Percentiles rank a stretch among this genome's conserved stretches.
Evolutionary conservation across 2,888 invertebrate genomes (phyloP).

Genomic region (Panorpa germanica): DNA sequence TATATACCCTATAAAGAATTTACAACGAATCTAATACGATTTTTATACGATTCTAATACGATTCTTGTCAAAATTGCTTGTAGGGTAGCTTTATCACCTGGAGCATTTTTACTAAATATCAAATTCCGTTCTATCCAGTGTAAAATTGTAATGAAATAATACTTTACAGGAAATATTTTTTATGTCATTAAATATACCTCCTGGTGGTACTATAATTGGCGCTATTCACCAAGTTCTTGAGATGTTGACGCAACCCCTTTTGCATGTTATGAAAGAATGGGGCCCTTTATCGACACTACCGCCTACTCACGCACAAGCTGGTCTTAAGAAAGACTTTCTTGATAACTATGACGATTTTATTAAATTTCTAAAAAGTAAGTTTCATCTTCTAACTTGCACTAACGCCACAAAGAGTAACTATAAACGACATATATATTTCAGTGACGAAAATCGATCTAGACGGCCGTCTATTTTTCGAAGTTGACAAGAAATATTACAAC

Average conservation of each 20-base stretch:
- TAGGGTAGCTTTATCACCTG: too few relatives aligned
- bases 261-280: constrained; percentile 30
- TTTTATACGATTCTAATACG: too few relatives aligned
- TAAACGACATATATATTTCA: constrained; percentile 23
- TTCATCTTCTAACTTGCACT: constrained; percentile 9
- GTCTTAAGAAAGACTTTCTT: constrained; percentile 31
- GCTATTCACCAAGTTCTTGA: constrained; percentile 17
- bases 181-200: constrained; percentile 17
- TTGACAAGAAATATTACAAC: constrained; percentile 34
- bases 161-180: constrained; percentile 19
- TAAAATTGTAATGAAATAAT: neutral
- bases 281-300: constrained; percentile 28
- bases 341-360: constrained; percentile 35
- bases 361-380: constrained; percentile 29
- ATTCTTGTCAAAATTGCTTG: too few relatives aligned
- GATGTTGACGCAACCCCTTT: constrained; percentile 24
- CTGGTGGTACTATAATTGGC: constrained; percentile 18
- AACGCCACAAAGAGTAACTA: too few relatives aligned
- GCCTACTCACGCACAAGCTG: constrained; percentile 23
- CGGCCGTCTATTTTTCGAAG: constrained; percentile 37
- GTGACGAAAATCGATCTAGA: constrained; percentile 46
- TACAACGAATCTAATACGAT: too few relatives aligned
- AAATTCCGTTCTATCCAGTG: too few relatives aligned
- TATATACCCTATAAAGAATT: too few relatives aligned
- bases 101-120: too few relatives aligned